Base-by-base conservation (phyloP, 2,797 vertebrate species). In the Scolopax bukidnonensis region DNA sequence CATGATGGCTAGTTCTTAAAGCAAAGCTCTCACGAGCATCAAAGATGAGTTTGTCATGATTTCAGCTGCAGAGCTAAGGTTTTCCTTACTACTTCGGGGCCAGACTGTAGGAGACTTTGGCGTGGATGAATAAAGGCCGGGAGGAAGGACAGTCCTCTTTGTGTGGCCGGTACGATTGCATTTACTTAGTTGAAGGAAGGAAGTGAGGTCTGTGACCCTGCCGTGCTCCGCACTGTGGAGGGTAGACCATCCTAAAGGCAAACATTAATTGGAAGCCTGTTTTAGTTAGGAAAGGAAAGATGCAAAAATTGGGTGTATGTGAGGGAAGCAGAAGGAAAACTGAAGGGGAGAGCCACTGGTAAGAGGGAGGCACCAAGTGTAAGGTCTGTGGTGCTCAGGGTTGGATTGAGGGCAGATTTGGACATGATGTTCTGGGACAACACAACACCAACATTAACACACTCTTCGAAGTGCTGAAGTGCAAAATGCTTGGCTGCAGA, bases 211-310 rank as follows among this genome's bases (percentile, higher is more conserved):
- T 0, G 11, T 95, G 96, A 97, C 94, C 91, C 63, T 89, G 90
- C 90, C 68, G 84, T 85, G 75, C 87, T 90, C 80, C 50, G 25
- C 88, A 68, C 70, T 85, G 91, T 63, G 90, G 81, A 96, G 88
- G 73, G 75, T 87, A 92, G 60, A 24, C 54, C 77, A 50, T 93
- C 83, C 91, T 83, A 76, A 96, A 96, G 83, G 93, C 81, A 96
- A 94, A 91, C 77, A 36, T 92, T 95, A 95, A 94, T 90, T 95
- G 91, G 64, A 93, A 96, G 53, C 70, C 94, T 95, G 93, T 83
- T 96, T 90, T 68, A 76, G 77, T 95, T 84, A 92, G 86, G 50
- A 87, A 91, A 84, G 59, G 54, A 70, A 95, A 92, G 75, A 76
- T 27, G 65, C n/a, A 87, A 81, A 94, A 86, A 75, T 47, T 48